Percentiles rank a stretch among this genome's conserved stretches.
Evolutionary conservation across 2,888 invertebrate species (phyloP).

Genomic region (Terebella lapidaria): DNA sequence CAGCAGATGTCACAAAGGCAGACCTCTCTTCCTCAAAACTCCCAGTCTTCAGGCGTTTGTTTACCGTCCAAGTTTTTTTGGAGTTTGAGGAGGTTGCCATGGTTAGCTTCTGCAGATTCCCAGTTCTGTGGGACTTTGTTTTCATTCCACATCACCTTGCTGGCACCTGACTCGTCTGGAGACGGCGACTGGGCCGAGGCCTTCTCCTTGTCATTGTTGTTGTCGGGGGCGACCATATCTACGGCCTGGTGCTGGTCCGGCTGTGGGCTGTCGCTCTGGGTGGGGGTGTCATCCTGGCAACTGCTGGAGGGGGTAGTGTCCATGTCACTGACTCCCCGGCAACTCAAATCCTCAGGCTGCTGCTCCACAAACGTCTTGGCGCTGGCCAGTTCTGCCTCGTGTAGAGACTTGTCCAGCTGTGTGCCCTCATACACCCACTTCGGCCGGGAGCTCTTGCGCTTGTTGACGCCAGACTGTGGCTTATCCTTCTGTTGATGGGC

Average conservation of each 20-base stretch:
- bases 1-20: too few relatives aligned
- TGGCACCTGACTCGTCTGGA: not conserved
- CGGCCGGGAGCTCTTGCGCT: conserved; percentile 88
- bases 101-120: too few relatives aligned
- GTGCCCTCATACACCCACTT: conserved; percentile 92
- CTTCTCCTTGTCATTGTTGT: not conserved
- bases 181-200: not conserved
- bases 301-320: not conserved
- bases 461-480: conserved; percentile 27
- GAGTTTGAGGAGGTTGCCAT: not conserved
- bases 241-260: not conserved
- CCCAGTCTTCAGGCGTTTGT: not conserved
- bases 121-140: too few relatives aligned
- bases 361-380: not conserved
- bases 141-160: not conserved
- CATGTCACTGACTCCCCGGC: not conserved
- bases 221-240: not conserved
- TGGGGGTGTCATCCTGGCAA: not conserved
- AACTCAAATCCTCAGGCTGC: conserved; percentile 1
- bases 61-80: not conserved
- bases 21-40: too few relatives aligned
- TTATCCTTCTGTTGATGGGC: not conserved
- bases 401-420: conserved; percentile 34
- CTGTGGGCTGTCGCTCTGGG: not conserved
- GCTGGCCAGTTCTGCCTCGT: not conserved